Evolutionary conservation across 2,888 invertebrate genomes (phyloP).

Genomic region (Galerucella nymphaeae): DNA sequence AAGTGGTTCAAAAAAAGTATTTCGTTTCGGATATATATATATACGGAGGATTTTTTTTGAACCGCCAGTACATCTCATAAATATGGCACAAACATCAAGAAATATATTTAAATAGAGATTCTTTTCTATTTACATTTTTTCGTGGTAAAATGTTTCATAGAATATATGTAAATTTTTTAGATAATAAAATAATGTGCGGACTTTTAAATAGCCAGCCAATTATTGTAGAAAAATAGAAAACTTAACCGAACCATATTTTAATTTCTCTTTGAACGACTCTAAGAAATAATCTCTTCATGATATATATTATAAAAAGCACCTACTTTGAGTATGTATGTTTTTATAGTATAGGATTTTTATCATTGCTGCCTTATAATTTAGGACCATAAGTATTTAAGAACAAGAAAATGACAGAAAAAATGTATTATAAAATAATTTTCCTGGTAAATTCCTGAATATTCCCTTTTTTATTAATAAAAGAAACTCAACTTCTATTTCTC

Average conservation of each 20-base stretch:
- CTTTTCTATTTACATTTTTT: conserved; percentile 33
- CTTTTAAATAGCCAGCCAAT: conserved; percentile 27
- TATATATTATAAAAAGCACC: too few species aligned
- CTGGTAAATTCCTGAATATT: not conserved
- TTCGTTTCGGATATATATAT: not conserved
- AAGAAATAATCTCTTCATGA: too few species aligned
- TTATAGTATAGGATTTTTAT: too few species aligned
- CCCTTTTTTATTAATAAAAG: too few species aligned
- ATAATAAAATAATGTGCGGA: conserved; percentile 35
- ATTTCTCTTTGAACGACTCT: too few species aligned
- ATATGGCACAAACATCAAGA: conserved; percentile 48
- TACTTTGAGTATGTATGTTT: too few species aligned
- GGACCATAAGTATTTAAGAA: too few species aligned
- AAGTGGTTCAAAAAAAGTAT: conserved; percentile 19
- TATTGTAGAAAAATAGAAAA: conserved; percentile 24
- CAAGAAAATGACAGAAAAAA: not conserved
- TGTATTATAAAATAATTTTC: not conserved
- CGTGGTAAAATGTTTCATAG: conserved; percentile 42
- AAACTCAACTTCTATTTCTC: not conserved
- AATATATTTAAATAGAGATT: conserved; percentile 39
- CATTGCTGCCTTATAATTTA: too few species aligned
- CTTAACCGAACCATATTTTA: too few species aligned
- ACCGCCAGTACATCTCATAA: conserved; percentile 37
- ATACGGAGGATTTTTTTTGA: conserved; percentile 11
- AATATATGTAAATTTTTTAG: conserved; percentile 46